phyloP scores from a whole-genome alignment of 2,113 vertebrate genomes.

The Rallus limicola region DNA sequence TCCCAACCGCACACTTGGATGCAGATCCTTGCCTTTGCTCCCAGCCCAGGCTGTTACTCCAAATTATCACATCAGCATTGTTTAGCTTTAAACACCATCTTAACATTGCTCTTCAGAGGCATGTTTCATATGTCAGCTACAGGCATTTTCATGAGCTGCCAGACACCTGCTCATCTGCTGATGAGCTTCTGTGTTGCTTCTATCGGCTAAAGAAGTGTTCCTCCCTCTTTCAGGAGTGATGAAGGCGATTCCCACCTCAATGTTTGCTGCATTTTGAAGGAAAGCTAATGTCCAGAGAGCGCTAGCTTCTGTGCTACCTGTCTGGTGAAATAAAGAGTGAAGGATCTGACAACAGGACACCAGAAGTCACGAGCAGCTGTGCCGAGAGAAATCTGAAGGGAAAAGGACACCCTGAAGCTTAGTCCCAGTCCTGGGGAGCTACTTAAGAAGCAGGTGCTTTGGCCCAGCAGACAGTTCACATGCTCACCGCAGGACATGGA shows the following conservation, averaged over 20 bases:
- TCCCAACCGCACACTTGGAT: background rate
- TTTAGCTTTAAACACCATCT: background rate
- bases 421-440: background rate
- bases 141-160: background rate
- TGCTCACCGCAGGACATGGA: background rate
- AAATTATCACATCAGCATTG: background rate
- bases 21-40: background rate
- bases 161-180: background rate
- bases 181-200: background rate
- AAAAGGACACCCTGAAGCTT: background rate
- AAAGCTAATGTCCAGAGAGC: background rate
- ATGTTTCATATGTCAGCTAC: background rate
- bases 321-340: accelerated
- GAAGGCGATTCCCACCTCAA: background rate
- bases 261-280: background rate
- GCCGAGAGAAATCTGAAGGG: background rate
- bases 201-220: background rate
- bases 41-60: background rate
- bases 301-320: background rate
- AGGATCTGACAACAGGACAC: background rate
- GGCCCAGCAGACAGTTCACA: background rate
- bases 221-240: background rate
- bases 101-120: background rate
- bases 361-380: background rate
- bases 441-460: background rate